Evolutionary conservation across 2,797 vertebrate species (phyloP).

Genomic region (Setipinna tenuifilis): DNA sequence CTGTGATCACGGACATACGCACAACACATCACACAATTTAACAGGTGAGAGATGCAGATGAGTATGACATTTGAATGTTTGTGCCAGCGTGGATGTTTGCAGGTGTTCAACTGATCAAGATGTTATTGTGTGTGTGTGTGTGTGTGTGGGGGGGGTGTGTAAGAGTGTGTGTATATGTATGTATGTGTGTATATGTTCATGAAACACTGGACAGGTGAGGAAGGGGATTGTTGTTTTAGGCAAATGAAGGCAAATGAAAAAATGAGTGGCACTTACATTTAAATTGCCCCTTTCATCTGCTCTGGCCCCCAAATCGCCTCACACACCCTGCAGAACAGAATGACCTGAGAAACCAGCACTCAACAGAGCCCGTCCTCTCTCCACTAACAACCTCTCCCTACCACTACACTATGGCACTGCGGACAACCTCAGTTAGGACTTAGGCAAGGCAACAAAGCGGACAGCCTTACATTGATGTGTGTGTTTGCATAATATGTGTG

Average conservation of each 20-base stretch:
- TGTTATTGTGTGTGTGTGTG: constrained; percentile 36
- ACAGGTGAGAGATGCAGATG: background rate
- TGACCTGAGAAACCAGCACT: constrained; percentile 83
- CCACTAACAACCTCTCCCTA: constrained; percentile 38
- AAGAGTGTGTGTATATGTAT: constrained; percentile 21
- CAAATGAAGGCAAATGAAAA: constrained; percentile 82
- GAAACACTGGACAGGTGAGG: constrained; percentile 61
- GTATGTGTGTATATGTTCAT: constrained; percentile 36
- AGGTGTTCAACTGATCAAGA: constrained; percentile 2
- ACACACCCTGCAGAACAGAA: constrained; percentile 89
- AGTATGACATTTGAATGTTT: background rate
- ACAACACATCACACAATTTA: constrained; percentile 14
- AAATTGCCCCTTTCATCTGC: constrained; percentile 90
- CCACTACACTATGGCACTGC: constrained; percentile 60
- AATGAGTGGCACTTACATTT: constrained; percentile 89
- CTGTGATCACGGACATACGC: background rate
- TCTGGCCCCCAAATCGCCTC: constrained; percentile 87
- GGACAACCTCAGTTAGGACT: constrained; percentile 54
- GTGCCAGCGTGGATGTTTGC: constrained; percentile 27
- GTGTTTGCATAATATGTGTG: background rate
- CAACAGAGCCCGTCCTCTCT: constrained; percentile 73
- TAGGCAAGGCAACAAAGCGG: background rate
- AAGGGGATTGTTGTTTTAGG: constrained; percentile 63
- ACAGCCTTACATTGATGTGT: background rate
- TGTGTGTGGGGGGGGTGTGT: background rate